Conservation (phyloP, 2,797 vertebrate species). For the Lagorchestes hirsutus region DNA sequence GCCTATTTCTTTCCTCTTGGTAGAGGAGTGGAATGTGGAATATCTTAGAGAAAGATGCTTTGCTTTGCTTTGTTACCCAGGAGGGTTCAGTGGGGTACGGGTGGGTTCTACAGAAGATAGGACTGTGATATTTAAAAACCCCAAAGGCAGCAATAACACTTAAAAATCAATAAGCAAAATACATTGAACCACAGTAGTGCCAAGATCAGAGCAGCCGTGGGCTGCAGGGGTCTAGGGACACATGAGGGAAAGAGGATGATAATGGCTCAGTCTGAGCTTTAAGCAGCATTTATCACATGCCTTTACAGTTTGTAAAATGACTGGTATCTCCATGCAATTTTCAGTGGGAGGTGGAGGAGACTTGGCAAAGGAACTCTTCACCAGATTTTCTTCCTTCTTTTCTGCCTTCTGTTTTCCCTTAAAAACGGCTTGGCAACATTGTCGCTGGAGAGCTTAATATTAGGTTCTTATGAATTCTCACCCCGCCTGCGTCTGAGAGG, state of each 20-base stretch:
- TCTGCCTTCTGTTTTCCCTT: slow-evolving; percentile 57
- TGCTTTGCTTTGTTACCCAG: background rate
- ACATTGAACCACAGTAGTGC: background rate
- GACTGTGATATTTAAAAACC: background rate
- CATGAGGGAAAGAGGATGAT: background rate
- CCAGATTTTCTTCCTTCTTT: slow-evolving; percentile 37
- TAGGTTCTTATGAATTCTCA: slow-evolving; percentile 72
- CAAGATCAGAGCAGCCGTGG: background rate
- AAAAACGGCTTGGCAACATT: slow-evolving; percentile 69
- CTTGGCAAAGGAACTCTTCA: slow-evolving; percentile 32
- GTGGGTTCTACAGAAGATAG: background rate
- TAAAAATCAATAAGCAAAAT: background rate
- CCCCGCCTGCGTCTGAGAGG: slow-evolving; percentile 73
- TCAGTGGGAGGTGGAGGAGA: slow-evolving; percentile 13
- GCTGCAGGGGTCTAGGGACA: background rate
- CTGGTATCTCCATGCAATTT: slow-evolving; percentile 21
- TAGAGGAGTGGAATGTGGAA: background rate
- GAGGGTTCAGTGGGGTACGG: background rate
- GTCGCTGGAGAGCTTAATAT: slow-evolving; percentile 75
- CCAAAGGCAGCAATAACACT: background rate
- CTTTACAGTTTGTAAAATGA: background rate
- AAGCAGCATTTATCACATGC: background rate
- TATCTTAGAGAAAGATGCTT: background rate
- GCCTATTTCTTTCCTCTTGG: background rate
- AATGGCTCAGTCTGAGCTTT: background rate